Base-by-base conservation (phyloP, 2,113 vertebrate genomes). In the Tachycineta bicolor region DNA sequence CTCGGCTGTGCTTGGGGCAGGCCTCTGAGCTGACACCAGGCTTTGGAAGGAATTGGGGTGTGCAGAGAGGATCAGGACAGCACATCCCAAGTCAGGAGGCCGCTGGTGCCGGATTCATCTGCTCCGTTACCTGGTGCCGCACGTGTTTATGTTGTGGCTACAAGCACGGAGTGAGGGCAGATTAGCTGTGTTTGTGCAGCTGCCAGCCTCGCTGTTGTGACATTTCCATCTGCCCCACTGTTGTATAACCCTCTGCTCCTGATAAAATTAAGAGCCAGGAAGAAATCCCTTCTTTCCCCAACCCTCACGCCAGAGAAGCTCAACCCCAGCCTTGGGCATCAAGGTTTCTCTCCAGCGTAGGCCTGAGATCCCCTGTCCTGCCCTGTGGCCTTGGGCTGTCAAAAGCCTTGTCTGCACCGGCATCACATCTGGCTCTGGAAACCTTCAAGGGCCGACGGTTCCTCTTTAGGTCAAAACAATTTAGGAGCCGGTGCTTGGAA, bases 181-280 rank as follows among this genome's bases (percentile, higher is more conserved):
- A 93, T 93, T 7, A 83, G 58, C 29, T 63, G 83, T 81, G 83
- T 90, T 93, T 92, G 95, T 84, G 76, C 95, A 87, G 89, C 86
- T 92, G 77, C 89, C 89, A 81, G 8, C 86, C 83, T 69, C 1
- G 0, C 85, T 83, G 67, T 10, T 85, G 91, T 93, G 76, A 86
- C 89, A 43, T 83, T 93, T 83, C 93, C 80, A 92, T 89, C 86
- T 93, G 83, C 71, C 69, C 65, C 2, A 0, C 75, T 77, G 62
- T 67, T 88, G 67, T 77, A 50, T 92, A 94, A 94, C 70, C 26
- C 82, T 85, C 70, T 86, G 67, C 79, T 89, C 81, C 62, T 2
- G 3, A 24, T 46, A 46, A 85, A 85, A 70, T 73, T 21, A 53
- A 33, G 43, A 83, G 46, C 3, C 4, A 37, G 59, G 75, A 28